Base-by-base conservation (phyloP, 2,797 vertebrate genomes). In the Anableps anableps region DNA sequence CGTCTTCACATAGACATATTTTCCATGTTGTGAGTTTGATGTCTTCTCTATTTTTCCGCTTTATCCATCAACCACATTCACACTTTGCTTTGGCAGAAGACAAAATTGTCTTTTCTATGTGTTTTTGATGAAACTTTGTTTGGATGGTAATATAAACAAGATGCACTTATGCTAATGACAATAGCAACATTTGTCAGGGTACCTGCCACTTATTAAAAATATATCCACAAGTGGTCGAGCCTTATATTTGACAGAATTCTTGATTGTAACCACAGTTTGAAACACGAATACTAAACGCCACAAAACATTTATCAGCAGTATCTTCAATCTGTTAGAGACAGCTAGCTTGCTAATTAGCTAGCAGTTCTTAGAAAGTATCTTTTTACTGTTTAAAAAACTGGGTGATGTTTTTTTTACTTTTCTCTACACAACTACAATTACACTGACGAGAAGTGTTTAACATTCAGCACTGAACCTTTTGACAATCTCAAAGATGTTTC, bases 401-500 rank as follows among this genome's bases (percentile, higher is more conserved):
- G 17, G 29, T 45, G 48, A 23, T 41, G 47, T 26, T 70, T 34
- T 29, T 9, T 51, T 51, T 14, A 10, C 23, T 17, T 51, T 77
- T 77, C 4, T 38, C 23, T 41, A 68, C 34, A 51, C 26, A 29
- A 31, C 23, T 38, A 66, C 9, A 31, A 38, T 19, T 47, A 76
- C 14, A n/a, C 47, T 26, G 14, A 51, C 5, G 47, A 68, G 23
- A 51, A 77, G 1, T n/a, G 29, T 48, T 47, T 34, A 71, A 72
- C 62, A 76, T 62, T 38, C 23, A 38, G 51, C 48, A 55, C 64
- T 78, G 11, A 68, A 38, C 21, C 21, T 71, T 77, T 31, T 19
- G 41, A 55, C 17, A 75, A 75, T 19, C 62, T 76, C 45, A 26
- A 50, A 48, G 23, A 21, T 19, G 45, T 50, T 8, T 72, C 14